These are phyloP conservation scores for Recurvirostra avosetta DNA, from an alignment of 2,113 vertebrate species.

Conservation along the genomic window DNA sequence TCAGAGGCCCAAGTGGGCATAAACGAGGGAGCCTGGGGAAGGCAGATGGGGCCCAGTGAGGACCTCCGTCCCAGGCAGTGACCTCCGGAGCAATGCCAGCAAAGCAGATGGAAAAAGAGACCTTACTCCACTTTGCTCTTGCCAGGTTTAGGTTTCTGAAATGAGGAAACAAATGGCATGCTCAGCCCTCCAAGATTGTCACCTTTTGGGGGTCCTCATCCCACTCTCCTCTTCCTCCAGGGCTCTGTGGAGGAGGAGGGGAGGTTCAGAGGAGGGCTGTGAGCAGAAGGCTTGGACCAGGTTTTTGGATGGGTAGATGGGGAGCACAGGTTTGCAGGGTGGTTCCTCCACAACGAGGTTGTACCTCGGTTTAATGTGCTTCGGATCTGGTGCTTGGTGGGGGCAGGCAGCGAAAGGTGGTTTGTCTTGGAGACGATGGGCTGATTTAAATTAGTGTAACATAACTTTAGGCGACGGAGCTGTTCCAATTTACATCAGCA, in stretches of 20 bases:
- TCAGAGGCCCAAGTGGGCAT: constrained; percentile 61
- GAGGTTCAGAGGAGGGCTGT: background rate
- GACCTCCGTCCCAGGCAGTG: background rate
- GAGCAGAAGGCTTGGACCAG: background rate
- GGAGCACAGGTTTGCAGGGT: background rate
- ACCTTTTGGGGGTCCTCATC: background rate
- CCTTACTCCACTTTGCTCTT: background rate
- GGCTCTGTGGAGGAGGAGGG: background rate
- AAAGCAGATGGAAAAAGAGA: constrained; percentile 38
- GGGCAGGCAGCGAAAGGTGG: background rate
- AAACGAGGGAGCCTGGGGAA: background rate
- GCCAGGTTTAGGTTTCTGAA: constrained; percentile 32
- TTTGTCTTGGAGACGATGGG: constrained; percentile 1
- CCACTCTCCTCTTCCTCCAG: background rate
- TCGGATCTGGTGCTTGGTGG: background rate
- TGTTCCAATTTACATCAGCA: constrained; percentile 57
- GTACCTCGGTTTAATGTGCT: background rate
- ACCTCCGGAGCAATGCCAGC: constrained; percentile 15
- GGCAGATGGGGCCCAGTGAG: constrained; percentile 26
- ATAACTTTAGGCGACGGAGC: constrained; percentile 31
- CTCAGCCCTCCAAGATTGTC: background rate
- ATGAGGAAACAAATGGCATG: constrained; percentile 21
- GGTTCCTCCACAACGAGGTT: background rate
- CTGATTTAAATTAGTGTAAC: constrained; percentile 46
- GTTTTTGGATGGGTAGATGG: background rate